These are phyloP conservation scores for Petrocephalus zakoni DNA, from an alignment of 2,113 vertebrate species.

Conservation along the genomic window DNA sequence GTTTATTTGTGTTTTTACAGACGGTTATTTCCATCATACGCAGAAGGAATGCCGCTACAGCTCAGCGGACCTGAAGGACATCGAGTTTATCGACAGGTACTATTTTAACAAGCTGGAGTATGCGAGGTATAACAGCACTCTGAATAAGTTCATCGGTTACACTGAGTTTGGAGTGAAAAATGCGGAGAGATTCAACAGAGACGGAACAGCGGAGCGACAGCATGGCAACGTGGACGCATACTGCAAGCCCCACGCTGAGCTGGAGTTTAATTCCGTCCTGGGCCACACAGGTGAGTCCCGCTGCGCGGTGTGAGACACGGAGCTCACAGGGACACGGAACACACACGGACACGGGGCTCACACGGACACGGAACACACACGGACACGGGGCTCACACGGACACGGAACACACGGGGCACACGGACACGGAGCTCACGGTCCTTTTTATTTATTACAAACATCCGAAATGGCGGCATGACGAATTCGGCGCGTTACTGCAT, in stretches of 20 bases:
- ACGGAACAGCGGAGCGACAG: background rate
- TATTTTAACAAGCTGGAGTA: slow-evolving; percentile 18
- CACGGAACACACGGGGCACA: too few species aligned
- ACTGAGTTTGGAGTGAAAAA: slow-evolving; percentile 21
- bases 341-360: too few species aligned
- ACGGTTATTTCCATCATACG: rapidly evolving
- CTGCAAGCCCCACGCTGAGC: slow-evolving; percentile 18
- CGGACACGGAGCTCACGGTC: too few species aligned
- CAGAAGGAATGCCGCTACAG: rapidly evolving
- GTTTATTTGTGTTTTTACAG: slow-evolving; percentile 9
- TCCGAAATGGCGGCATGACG: too few species aligned
- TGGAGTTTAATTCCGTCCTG: background rate
- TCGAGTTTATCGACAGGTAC: background rate
- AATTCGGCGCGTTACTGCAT: too few species aligned
- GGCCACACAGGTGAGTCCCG: too few species aligned
- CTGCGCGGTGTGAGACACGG: too few species aligned
- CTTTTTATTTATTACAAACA: too few species aligned
- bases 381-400: too few species aligned
- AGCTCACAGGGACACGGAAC: too few species aligned
- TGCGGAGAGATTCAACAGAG: slow-evolving; percentile 24
- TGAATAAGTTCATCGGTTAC: slow-evolving; percentile 32
- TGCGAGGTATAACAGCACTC: slow-evolving; percentile 24
- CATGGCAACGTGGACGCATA: background rate
- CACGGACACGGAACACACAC: too few species aligned
- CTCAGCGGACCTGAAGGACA: too few species aligned